Conservation (phyloP, 2,113 vertebrate species). For the Ivindomyrus marchei region DNA sequence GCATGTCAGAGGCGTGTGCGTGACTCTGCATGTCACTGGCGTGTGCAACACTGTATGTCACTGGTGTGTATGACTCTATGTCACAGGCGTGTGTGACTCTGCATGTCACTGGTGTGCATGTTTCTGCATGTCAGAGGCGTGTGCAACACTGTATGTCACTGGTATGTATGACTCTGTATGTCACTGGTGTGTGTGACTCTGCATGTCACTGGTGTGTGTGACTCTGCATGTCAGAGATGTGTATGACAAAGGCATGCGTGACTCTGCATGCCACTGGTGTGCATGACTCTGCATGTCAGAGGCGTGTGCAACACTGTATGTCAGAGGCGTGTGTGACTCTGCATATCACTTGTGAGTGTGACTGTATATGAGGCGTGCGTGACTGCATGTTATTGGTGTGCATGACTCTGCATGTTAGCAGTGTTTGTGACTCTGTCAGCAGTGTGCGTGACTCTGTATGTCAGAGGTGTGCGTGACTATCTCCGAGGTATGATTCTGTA, state of each 20-base stretch:
- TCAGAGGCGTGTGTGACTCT: background rate
- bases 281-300: background rate
- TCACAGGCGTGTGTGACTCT: too few relatives aligned
- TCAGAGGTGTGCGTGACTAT: background rate
- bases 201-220: too few relatives aligned
- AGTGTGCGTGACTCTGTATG: background rate
- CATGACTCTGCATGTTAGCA: background rate
- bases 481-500: background rate
- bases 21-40: too few relatives aligned
- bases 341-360: too few relatives aligned
- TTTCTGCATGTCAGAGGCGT: background rate
- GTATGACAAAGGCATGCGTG: too few relatives aligned
- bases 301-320: background rate
- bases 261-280: background rate
- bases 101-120: too few relatives aligned
- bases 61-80: background rate
- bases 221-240: too few relatives aligned
- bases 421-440: background rate
- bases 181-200: too few relatives aligned
- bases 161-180: too few relatives aligned
- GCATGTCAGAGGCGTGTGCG: background rate
- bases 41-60: background rate
- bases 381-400: background rate
- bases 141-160: too few relatives aligned
- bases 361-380: background rate